phyloP scores from a whole-genome alignment of 2,888 invertebrate species.

The Arenicola marina region DNA sequence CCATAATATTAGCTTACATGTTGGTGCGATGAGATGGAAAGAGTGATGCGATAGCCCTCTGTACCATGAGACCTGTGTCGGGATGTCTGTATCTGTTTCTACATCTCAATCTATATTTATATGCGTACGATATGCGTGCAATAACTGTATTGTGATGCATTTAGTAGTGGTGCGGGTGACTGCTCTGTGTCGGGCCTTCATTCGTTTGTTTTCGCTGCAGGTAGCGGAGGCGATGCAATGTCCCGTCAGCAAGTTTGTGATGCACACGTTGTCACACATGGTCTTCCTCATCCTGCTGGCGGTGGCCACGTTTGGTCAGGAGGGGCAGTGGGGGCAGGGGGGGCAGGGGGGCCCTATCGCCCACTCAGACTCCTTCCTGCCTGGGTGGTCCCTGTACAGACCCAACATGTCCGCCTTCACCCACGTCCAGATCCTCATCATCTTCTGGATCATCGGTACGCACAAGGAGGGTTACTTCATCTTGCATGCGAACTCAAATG shows the following conservation, averaged over 20 bases:
- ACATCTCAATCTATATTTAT: too few species aligned
- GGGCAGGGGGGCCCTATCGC: background rate
- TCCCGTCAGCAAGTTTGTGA: conserved; percentile 72
- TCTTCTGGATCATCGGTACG: conserved; percentile 55
- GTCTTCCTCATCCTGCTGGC: conserved; percentile 68
- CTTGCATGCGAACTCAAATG: too few species aligned
- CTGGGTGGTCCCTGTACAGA: conserved; percentile 23
- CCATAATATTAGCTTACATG: too few species aligned
- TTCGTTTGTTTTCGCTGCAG: conserved; percentile 24
- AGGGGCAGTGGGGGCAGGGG: background rate
- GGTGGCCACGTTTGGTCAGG: conserved; percentile 67
- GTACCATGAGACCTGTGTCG: too few species aligned
- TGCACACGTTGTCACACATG: conserved; percentile 69
- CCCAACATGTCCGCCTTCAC: conserved; percentile 58
- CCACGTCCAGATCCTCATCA: conserved; percentile 59
- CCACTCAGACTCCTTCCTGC: background rate
- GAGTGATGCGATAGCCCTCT: too few species aligned
- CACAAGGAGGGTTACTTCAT: too few species aligned
- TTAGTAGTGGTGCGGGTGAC: too few species aligned
- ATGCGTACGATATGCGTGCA: too few species aligned
- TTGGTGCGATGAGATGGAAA: too few species aligned
- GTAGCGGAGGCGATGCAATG: conserved; percentile 49
- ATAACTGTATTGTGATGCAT: too few species aligned
- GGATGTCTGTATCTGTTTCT: too few species aligned
- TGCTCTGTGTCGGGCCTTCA: too few species aligned